Evolutionary conservation across 2,113 vertebrate species (phyloP).

Genomic region (Hystrix brachyura): DNA sequence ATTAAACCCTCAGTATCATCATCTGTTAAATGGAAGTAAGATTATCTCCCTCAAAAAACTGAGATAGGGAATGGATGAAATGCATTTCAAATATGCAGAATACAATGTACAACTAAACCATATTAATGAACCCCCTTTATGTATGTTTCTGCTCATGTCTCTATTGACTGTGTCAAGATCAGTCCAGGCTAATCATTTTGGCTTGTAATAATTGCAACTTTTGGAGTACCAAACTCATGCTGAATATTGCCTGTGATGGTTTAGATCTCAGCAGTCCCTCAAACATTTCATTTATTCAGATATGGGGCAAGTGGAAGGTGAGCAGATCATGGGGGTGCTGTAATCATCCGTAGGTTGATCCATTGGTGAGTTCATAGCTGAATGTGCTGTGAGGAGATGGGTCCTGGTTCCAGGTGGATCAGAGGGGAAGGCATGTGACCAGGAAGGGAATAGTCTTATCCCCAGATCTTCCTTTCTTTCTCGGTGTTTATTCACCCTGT

Average conservation of each 20-base stretch:
- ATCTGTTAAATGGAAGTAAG: constrained; percentile 2
- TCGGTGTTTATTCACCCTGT: background rate
- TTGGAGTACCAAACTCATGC: background rate
- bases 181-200: background rate
- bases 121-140: background rate
- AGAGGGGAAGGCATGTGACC: background rate
- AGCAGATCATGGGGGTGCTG: background rate
- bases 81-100: constrained; percentile 18
- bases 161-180: background rate
- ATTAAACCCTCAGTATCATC: background rate
- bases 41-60: background rate
- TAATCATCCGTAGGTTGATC: background rate
- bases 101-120: background rate
- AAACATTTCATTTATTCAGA: background rate
- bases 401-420: background rate
- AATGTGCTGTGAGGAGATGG: background rate
- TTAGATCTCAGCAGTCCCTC: background rate
- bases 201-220: constrained; percentile 7
- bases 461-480: background rate
- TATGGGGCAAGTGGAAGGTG: background rate
- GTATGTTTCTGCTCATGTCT: background rate
- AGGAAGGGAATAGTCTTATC: background rate
- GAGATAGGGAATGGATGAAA: background rate
- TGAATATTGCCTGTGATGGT: background rate
- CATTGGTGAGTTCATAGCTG: background rate